Evolutionary conservation across 2,888 invertebrate genomes (phyloP).

Genomic region (Drosophila prolongata): DNA sequence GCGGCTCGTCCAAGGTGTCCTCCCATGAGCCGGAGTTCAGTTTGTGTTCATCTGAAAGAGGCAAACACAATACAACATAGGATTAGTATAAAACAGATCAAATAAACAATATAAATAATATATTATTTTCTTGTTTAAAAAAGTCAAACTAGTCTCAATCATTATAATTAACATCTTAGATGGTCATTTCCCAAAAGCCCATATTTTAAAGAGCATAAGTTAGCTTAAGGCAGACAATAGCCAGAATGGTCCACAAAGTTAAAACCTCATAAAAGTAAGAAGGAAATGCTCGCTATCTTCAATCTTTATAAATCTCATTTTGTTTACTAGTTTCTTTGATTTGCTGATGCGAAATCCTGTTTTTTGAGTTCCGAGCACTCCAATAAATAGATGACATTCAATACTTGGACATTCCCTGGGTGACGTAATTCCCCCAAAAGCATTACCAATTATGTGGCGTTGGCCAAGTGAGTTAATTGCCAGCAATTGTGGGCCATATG

Average conservation of each 20-base stretch:
- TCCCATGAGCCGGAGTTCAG: slow-evolving; percentile 92
- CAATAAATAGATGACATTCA: neutral
- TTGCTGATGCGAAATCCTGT: neutral
- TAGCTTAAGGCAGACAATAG: too few species aligned
- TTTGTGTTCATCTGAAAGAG: slow-evolving; percentile 88
- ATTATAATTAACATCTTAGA: too few species aligned
- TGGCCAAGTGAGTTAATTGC: slow-evolving; percentile 30
- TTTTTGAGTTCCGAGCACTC: neutral
- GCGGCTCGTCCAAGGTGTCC: slow-evolving; percentile 84
- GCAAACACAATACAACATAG: neutral
- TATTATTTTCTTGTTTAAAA: neutral
- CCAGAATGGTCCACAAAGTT: too few species aligned
- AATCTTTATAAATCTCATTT: neutral
- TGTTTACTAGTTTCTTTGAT: neutral
- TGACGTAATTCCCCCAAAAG: slow-evolving; percentile 3
- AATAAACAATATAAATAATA: neutral
- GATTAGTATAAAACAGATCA: neutral
- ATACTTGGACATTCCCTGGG: neutral
- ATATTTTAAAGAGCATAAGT: too few species aligned
- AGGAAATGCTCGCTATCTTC: too few species aligned
- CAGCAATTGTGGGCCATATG: slow-evolving; percentile 33
- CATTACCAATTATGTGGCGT: slow-evolving; percentile 16
- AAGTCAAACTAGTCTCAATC: too few species aligned
- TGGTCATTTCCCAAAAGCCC: too few species aligned
- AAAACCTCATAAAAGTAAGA: too few species aligned